Base-by-base conservation (phyloP, 2,113 vertebrate genomes). In the Cromileptes altivelis region DNA sequence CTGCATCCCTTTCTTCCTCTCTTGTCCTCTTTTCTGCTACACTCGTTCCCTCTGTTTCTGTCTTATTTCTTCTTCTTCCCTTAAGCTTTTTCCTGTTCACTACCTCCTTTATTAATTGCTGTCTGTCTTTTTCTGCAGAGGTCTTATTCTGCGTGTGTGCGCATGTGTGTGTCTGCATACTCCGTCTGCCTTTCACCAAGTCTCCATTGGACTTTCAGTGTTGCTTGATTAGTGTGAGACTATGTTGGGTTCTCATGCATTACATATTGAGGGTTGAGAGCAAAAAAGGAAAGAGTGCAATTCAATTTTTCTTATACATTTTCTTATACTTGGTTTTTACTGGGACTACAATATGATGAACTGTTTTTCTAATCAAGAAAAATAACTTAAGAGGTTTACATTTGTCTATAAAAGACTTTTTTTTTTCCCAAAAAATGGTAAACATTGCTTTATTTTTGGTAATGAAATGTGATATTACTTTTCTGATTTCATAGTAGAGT, bases 61-160 rank as follows among this genome's bases (percentile, higher is more conserved):
- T 85, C 64, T 85, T 42, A 60, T 73, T 68, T 27, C 71, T 42
- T 27, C 27, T 27, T 75, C 67, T 70, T 70, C 47, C n/a, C 71
- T 64, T 72, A 40, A 65, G 73, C 55, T 68, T 80, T 65, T 50
- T 60, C 8, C 37, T 27, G 1, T 70, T 80, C 64, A 42, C 45
- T 55, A 72, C 30, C 23, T 40, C 19, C 42, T 21, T 68, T 73
- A 63, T 68, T 60, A 49, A 73, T 84, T 71, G 53, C 47, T 72
- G n/a, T 19, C 37, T 23, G 13, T 70, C 0, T 2, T 21, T 81
- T 19, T 84, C 49, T 57, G 30, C 68, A 64, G 58, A 63, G 57
- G 33, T 70, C 30, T 60, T 72, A 3, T 42, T 1, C 77, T 61
- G 13, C 14, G 52, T 60, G 23, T 56, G 27, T 78, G 56, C 70